A percentile compares a stretch with the other conserved stretches of the same genome.
Conservation (phyloP, 1,140 invertebrate species). For the Drosophila setifemur region DNA sequence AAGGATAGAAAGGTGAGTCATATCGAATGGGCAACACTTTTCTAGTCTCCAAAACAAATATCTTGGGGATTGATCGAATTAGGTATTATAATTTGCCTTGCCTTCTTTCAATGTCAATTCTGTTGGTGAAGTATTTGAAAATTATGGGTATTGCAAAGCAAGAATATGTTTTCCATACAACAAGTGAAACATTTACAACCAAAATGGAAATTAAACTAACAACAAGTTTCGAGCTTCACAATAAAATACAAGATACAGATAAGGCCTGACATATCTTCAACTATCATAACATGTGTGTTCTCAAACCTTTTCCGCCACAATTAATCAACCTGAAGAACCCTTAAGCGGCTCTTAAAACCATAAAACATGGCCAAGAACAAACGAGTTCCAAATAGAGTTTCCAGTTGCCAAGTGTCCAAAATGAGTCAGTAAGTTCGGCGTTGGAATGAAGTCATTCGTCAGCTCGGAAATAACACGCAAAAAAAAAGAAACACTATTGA, state of each 20-base stretch:
- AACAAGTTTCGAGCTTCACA: too few relatives aligned
- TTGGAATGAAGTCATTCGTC: constrained; percentile 44
- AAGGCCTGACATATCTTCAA: not conserved
- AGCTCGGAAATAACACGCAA: constrained; percentile 13
- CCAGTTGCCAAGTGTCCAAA: constrained; percentile 24
- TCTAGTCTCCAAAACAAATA: not conserved
- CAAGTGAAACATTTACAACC: too few relatives aligned
- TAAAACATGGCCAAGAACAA: constrained; percentile 13
- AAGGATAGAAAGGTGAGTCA: constrained; percentile 11
- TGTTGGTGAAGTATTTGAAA: too few relatives aligned
- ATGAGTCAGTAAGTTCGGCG: constrained; percentile 23
- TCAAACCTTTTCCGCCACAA: constrained; percentile 34
- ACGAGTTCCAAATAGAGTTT: constrained; percentile 33
- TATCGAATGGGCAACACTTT: not conserved
- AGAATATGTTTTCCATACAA: too few relatives aligned
- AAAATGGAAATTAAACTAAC: too few relatives aligned
- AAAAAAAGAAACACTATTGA: not conserved
- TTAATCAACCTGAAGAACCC: constrained; percentile 34
- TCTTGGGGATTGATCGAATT: too few relatives aligned
- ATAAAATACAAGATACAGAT: too few relatives aligned
- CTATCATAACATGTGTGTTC: not conserved
- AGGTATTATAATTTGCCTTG: too few relatives aligned
- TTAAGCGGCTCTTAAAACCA: constrained; percentile 23
- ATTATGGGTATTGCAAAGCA: too few relatives aligned
- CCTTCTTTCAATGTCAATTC: too few relatives aligned